Evolutionary conservation across 2,797 vertebrate genomes (phyloP).

Genomic region (Danio kyathit): DNA sequence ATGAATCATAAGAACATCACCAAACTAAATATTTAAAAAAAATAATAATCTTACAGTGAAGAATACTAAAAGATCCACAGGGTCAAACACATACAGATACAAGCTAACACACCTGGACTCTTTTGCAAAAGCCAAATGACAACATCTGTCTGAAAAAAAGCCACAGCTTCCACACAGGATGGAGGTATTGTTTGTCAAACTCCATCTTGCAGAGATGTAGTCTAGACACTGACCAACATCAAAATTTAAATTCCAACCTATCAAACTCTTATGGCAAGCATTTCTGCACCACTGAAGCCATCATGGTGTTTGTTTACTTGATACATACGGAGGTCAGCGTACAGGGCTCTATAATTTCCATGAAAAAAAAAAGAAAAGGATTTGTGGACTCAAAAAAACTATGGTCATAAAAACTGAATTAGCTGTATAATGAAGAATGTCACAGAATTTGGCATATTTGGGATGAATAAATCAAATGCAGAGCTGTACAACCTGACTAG

Average conservation of each 20-base stretch:
- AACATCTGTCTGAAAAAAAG: conserved; percentile 26
- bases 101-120: conserved; percentile 5
- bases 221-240: conserved; percentile 29
- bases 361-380: too few species aligned
- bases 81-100: background rate
- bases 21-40: background rate
- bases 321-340: conserved; percentile 21
- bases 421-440: too few species aligned
- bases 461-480: too few species aligned
- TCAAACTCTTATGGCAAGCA: background rate
- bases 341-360: too few species aligned
- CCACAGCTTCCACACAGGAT: background rate
- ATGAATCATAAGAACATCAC: background rate
- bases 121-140: conserved; percentile 16
- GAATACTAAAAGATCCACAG: background rate
- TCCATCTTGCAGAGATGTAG: background rate
- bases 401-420: background rate
- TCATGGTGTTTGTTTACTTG: background rate
- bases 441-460: too few species aligned
- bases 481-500: too few species aligned
- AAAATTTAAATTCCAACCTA: conserved; percentile 8
- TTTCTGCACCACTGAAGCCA: background rate
- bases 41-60: background rate
- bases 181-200: background rate
- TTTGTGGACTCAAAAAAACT: background rate